Evolutionary conservation across 1,140 invertebrate species (phyloP).

Genomic region (Steinernema feltiae): DNA sequence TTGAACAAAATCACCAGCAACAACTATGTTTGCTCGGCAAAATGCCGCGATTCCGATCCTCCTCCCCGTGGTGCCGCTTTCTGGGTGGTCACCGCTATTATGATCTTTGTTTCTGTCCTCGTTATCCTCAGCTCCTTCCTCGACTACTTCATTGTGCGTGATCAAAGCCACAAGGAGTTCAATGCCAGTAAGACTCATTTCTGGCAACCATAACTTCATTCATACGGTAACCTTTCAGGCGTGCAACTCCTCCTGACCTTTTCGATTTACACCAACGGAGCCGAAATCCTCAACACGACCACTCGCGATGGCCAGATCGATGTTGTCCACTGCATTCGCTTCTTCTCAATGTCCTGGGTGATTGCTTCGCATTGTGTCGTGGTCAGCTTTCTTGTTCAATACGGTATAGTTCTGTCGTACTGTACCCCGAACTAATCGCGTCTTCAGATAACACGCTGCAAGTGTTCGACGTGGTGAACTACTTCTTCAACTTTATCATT

Average conservation of each 20-base stretch:
- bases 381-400: slow-evolving; percentile 7
- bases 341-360: slow-evolving; percentile 58
- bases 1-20: background rate
- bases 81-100: background rate
- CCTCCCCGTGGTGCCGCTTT: background rate
- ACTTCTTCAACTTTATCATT: slow-evolving; percentile 18
- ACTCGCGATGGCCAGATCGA: slow-evolving; percentile 15
- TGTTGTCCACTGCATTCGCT: slow-evolving; percentile 57
- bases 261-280: slow-evolving; percentile 39
- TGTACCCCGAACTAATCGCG: background rate
- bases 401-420: background rate
- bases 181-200: background rate
- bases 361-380: slow-evolving; percentile 55
- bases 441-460: slow-evolving; percentile 22
- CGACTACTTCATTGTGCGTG: background rate
- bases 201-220: background rate
- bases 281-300: slow-evolving; percentile 24
- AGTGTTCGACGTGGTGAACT: background rate
- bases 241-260: slow-evolving; percentile 28
- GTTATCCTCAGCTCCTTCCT: background rate
- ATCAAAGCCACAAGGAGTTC: background rate
- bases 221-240: background rate
- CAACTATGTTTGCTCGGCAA: background rate
- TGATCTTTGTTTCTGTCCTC: background rate
- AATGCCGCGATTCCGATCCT: background rate